These are phyloP conservation scores for Hycleus cichorii DNA, from an alignment of 1,140 invertebrate genomes.

Conservation along the genomic window DNA sequence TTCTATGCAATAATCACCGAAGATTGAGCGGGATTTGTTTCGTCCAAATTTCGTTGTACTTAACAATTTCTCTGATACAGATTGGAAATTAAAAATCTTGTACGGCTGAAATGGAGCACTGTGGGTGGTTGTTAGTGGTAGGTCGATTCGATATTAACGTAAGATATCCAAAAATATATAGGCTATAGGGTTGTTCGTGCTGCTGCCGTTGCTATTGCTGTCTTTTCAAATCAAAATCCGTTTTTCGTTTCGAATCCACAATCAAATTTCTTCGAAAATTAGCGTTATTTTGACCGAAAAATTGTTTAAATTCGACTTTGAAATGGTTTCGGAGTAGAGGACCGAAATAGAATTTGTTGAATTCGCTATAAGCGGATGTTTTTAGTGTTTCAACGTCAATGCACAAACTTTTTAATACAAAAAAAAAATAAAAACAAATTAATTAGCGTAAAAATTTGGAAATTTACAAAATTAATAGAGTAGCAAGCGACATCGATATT, in stretches of 20 bases:
- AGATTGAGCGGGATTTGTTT: conserved; percentile 13
- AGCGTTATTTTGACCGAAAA: neutral
- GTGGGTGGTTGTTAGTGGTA: conserved; percentile 28
- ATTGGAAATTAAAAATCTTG: conserved; percentile 11
- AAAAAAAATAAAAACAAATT: conserved; percentile 15
- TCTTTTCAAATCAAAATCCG: too few species aligned
- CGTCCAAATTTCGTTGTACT: conserved; percentile 26
- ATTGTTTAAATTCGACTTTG: neutral
- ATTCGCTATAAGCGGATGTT: conserved; percentile 25
- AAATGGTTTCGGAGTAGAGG: neutral
- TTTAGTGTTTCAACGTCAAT: conserved; percentile 33
- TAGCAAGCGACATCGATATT: conserved; percentile 40
- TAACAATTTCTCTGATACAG: conserved; percentile 3
- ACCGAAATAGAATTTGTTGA: too few species aligned
- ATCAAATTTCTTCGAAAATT: too few species aligned
- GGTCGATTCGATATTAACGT: conserved; percentile 20
- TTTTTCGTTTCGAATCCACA: too few species aligned
- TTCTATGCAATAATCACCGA: too few species aligned
- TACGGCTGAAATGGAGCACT: conserved; percentile 27
- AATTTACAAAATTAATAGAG: conserved; percentile 26
- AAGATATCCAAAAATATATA: conserved; percentile 16
- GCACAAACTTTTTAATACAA: conserved; percentile 35
- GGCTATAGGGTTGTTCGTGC: conserved; percentile 27
- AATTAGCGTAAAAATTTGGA: conserved; percentile 20
- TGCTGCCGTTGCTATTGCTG: neutral